Conservation (phyloP, 2,113 vertebrate genomes). For the Leuciscus idus region DNA sequence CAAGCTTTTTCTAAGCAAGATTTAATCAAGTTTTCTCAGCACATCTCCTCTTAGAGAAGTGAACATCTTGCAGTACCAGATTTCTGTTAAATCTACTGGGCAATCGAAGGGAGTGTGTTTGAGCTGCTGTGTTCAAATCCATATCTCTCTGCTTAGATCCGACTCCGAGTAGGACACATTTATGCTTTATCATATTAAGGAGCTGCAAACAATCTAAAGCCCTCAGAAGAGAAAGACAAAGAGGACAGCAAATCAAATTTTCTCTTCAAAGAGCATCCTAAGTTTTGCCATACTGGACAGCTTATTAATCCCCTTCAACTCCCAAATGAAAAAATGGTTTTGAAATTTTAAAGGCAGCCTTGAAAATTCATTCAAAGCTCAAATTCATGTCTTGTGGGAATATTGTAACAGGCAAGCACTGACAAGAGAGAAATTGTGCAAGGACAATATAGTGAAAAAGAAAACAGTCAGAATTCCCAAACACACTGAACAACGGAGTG, state of each 20-base stretch:
- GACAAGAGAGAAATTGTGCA: not conserved
- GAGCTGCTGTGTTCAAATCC: not conserved
- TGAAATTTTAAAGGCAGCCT: constrained; percentile 9
- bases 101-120: not conserved
- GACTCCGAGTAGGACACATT: not conserved
- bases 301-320: constrained; percentile 15
- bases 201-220: constrained; percentile 3
- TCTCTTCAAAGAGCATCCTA: constrained; percentile 1
- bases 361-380: constrained; percentile 15
- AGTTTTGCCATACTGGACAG: not conserved
- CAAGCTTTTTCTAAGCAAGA: not conserved
- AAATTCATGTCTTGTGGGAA: not conserved
- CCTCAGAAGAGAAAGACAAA: constrained; percentile 5
- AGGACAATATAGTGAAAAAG: not conserved
- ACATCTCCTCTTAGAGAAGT: not conserved
- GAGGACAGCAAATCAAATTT: not conserved
- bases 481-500: not conserved
- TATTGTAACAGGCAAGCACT: constrained; percentile 18
- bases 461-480: constrained; percentile 6
- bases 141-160: not conserved
- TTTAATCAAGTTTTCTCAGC: not conserved
- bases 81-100: not conserved
- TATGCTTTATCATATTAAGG: not conserved
- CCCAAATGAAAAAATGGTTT: constrained; percentile 18
- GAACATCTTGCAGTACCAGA: not conserved